Evolutionary conservation across 1,140 invertebrate genomes (phyloP), one percentile per base, ranked within the genome.

Genomic region (Charaxes varanes): DNA sequence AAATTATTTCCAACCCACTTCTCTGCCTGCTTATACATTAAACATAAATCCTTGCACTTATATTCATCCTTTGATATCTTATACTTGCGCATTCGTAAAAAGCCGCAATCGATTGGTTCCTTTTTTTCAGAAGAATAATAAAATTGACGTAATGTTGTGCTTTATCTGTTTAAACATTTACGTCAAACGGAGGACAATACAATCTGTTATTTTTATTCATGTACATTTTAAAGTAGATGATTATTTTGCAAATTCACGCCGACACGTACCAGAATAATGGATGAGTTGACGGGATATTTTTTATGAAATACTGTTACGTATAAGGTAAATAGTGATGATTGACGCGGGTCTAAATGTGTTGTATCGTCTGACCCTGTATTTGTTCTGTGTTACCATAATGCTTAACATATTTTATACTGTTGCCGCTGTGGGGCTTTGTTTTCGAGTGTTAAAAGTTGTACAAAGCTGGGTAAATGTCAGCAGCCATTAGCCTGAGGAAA

Each of bases 391-490:
- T 33, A 10, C 37, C 11, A 32, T 36, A 45, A 37, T 45, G 12
- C 2, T 45, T 14, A 36, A 37, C 24, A n/a, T 37, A 32, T 37
- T 31, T 24, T 37, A 45, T 32, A 12, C 21, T 3, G 11, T 31
- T 21, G 7, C 23, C n/a, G 30, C 31, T 15, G 13, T 40, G 16
- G 30, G 31, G 11, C 11, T 40, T 27, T 40, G 44, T 40, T 40
- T 47, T 17, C 10, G 13, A 18, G 26, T 46, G 21, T 23, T 40
- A 23, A 47, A 34, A 14, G 3, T 27, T 10, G 22, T 34, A 6
- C 28, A 45, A 33, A 23, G 12, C 22, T 17, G 17, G 8, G 26
- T 41, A 21, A 48, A 48, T 41, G 45, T 22, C 38, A 41, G 32
- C 23, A 36, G 38, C 36, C 14, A 35, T 22, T 48, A 32, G 36